These are phyloP conservation scores for Prorops nasuta DNA, from an alignment of 1,140 invertebrate genomes.

Conservation along the genomic window DNA sequence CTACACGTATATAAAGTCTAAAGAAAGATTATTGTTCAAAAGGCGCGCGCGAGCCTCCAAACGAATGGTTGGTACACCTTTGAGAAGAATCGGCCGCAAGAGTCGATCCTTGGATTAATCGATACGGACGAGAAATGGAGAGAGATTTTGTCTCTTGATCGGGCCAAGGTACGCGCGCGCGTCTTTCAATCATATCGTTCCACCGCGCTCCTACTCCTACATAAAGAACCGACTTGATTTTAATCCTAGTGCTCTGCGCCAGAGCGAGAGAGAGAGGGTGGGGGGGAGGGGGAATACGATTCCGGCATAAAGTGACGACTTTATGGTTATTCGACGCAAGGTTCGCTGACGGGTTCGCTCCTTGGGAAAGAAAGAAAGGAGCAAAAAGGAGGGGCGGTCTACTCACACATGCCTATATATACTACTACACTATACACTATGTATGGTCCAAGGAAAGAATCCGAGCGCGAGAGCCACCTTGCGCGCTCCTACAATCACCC, in stretches of 20 bases:
- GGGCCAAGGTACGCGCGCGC: too few species aligned
- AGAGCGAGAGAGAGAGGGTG: too few species aligned
- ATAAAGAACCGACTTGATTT: constrained; percentile 29
- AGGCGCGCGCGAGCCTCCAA: too few species aligned
- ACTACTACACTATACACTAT: too few species aligned
- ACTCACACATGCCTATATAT: neutral
- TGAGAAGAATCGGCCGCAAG: too few species aligned
- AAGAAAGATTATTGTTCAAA: too few species aligned
- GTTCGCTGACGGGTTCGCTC: constrained; percentile 30
- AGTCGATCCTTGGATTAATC: too few species aligned
- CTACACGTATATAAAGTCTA: neutral
- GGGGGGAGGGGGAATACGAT: constrained; percentile 28
- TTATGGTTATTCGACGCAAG: constrained; percentile 38
- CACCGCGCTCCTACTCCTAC: too few species aligned
- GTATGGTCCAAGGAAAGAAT: neutral
- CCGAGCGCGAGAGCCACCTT: neutral
- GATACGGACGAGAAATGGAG: too few species aligned
- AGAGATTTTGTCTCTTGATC: too few species aligned
- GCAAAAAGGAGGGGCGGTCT: constrained; percentile 2
- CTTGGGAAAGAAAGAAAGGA: neutral
- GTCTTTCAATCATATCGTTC: too few species aligned
- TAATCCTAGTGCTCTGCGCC: constrained; percentile 15
- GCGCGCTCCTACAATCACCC: neutral
- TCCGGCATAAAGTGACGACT: constrained; percentile 37
- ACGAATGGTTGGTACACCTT: too few species aligned